Evolutionary conservation across 2,888 invertebrate genomes (phyloP), one percentile per base, ranked within the genome.

Genomic region (Brachyopa scutellaris): DNA sequence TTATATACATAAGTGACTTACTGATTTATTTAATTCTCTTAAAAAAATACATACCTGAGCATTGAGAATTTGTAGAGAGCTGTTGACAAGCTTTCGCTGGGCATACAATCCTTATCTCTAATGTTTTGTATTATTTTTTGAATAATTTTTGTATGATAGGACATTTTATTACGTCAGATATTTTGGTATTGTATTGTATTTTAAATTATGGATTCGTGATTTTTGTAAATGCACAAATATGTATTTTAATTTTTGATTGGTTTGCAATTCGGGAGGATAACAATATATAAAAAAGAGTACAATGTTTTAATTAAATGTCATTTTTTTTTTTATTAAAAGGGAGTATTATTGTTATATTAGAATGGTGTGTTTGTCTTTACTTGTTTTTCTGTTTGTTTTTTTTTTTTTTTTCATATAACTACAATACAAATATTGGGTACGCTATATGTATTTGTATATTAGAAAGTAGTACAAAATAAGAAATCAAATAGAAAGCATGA

Each of bases 51-150:
- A 86, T 94, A 94, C 94, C 94, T 94, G 94, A 94, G 89, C 93
- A 92, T 91, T 93, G 94, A 86, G 94, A 94, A 91, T 93, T 94
- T 91, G 94, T 93, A 88, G 94, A 94, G 87, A 93, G 93, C 91
- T 94, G 94, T 89, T 93, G 94, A 91, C 93, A 94, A 91, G 93
- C 93, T 93, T 94, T 94, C 91, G 94, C 93, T 90, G 94, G 94
- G 92, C 94, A 94, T 91, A 94, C 92, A 93, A 94, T 93, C 93
- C 94, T 93, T 93, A 94, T 93, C 92, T 94, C 94, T 94, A 88
- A 86, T 84, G 49, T 66, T 69, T 78, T 29, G 49, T 57, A 61
- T 57, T 61, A 9, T 70, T 70, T 51, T 59, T 26, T 26, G 26
- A 26, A 5, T 26, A 5, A 5, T 67, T 29, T 73, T 59, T 33